Percentiles rank a stretch among this genome's conserved stretches.
These are phyloP conservation scores for Choristoneura fumiferana DNA, from an alignment of 1,140 invertebrate species.

Conservation along the genomic window DNA sequence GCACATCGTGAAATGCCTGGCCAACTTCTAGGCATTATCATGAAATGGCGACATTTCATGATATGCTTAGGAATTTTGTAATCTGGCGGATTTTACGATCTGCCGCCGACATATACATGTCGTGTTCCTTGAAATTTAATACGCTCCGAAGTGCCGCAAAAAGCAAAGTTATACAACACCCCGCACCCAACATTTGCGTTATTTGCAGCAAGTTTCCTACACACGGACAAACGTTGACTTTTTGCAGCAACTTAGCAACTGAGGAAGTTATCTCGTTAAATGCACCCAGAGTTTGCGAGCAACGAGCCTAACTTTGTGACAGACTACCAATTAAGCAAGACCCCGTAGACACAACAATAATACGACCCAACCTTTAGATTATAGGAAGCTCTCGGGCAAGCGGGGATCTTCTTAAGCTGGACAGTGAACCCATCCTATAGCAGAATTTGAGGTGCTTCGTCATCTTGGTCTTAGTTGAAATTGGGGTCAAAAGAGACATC, in stretches of 20 bases:
- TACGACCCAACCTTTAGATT: neutral
- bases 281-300: conserved; percentile 50
- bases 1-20: too few species aligned
- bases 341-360: conserved; percentile 5
- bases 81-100: too few species aligned
- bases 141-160: too few species aligned
- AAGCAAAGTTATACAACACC: neutral
- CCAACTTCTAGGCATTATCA: too few species aligned
- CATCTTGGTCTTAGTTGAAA: conserved; percentile 28
- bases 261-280: conserved; percentile 59
- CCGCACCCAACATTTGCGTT: conserved; percentile 1
- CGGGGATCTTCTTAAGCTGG: conserved; percentile 13
- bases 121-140: too few species aligned
- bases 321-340: conserved; percentile 27
- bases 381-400: neutral
- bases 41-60: too few species aligned
- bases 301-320: conserved; percentile 38
- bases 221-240: conserved; percentile 14
- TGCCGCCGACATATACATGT: too few species aligned
- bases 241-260: conserved; percentile 21
- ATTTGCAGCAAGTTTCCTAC: conserved; percentile 7
- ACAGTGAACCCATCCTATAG: conserved; percentile 22
- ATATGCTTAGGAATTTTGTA: too few species aligned
- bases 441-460: conserved; percentile 30
- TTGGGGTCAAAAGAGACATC: conserved; percentile 18